Base-by-base conservation (phyloP, 2,113 vertebrate genomes). In the Myrmecophaga tridactyla region DNA sequence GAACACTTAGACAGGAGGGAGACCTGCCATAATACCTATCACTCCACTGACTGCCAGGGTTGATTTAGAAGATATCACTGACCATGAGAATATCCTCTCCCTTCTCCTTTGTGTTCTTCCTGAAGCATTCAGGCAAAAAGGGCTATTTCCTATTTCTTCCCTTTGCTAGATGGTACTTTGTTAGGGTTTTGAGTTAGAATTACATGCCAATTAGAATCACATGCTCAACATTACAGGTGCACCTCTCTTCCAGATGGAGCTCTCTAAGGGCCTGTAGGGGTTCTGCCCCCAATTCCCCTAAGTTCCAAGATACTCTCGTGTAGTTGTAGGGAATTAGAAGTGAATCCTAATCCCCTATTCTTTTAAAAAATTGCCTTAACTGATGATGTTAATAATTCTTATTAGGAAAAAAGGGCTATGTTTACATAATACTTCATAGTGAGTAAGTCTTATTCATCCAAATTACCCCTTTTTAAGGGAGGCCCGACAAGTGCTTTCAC, bases 201-300 rank as follows among this genome's bases (percentile, higher is more conserved):
- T 18, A 51, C 1, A n/a, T 14, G 41, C 39, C 1, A 11, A 27
- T 58, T 23, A 77, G 56, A 96, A 86, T 65, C 23, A 53, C 1
- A n/a, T 11, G 43, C 39, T 1, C 9, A 27, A 34, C 39, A 53
- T n/a, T 25, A 36, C 34, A 76, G 31, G 29, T 46, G 25, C 51
- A n/a, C 34, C 25, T 77, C 31, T 27, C 5, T 23, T 41, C n/a
- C 18, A 9, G 20, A 3, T 46, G 46, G 65, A 46, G 41, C 48
- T 87, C n/a, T 65, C n/a, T 31, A 58, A 82, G 18, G 36, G 31
- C 7, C 25, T 27, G 10, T 20, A 41, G 18, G 20, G 18, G 25
- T 27, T 41, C 7, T 69, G 15, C 3, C 12, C 36, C 10, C 8
- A 46, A n/a, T 27, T 7, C 23, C 14, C 14, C 0, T 31, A 83